Evolutionary conservation across 92 coral and sea anemone species (phyloP).

Genomic region (Phenganax marumi): DNA sequence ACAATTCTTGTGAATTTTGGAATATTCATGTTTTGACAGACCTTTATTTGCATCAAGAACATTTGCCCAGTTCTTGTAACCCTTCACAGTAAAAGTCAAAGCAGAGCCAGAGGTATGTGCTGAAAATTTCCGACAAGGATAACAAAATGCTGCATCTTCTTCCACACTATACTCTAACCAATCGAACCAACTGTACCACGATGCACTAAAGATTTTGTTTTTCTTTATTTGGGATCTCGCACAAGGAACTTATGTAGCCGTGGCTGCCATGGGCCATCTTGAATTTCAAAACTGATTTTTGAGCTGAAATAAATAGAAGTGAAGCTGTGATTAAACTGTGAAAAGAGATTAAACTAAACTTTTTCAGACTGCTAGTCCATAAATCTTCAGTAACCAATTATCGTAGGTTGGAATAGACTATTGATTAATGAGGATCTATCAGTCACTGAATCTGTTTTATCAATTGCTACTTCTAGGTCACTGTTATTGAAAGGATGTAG

Average conservation of each 20-base stretch:
- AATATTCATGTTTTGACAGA: conserved; percentile 2
- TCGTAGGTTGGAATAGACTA: neutral
- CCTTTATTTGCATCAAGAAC: neutral
- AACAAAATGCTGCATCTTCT: neutral
- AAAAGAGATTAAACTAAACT: neutral
- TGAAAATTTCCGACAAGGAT: too few species aligned
- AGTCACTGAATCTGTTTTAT: neutral
- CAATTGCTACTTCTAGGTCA: neutral
- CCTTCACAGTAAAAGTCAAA: neutral
- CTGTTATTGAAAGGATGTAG: neutral
- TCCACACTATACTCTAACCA: conserved; percentile 2
- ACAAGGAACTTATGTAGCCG: conserved; percentile 26
- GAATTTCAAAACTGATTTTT: conserved; percentile 9
- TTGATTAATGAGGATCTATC: neutral
- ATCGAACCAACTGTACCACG: neutral
- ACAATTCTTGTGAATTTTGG: conserved; percentile 20
- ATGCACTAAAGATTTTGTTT: conserved; percentile 11
- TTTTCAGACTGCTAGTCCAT: neutral
- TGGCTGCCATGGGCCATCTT: conserved; percentile 24
- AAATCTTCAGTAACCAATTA: neutral
- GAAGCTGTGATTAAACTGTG: neutral
- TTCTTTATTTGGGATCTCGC: conserved; percentile 12
- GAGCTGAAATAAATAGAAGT: neutral
- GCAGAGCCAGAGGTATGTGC: neutral
- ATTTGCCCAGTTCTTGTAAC: neutral